These are phyloP conservation scores for Casuarius casuarius DNA, from an alignment of 2,113 vertebrate genomes.

Conservation along the genomic window DNA sequence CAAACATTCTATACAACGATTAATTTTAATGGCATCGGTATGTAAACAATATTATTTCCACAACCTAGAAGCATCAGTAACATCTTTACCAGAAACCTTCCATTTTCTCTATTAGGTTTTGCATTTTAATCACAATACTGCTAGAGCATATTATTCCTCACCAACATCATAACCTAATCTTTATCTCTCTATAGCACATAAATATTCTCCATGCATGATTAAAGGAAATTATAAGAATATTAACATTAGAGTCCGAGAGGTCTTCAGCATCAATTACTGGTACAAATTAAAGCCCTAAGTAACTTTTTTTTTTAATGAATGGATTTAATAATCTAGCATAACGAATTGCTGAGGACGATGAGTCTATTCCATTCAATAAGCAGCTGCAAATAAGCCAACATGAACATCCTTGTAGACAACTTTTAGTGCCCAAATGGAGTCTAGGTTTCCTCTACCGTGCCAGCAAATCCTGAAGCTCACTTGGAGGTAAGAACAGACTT, in stretches of 20 bases:
- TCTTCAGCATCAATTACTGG: background rate
- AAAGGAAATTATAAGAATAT: background rate
- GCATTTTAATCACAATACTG: background rate
- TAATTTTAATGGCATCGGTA: background rate
- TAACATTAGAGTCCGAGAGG: constrained; percentile 12
- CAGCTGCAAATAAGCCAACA: background rate
- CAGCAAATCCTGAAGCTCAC: background rate
- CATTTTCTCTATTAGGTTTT: background rate
- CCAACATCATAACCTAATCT: background rate
- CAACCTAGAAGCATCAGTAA: background rate
- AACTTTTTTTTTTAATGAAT: background rate
- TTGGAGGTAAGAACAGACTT: background rate
- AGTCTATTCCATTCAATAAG: background rate
- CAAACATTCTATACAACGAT: background rate
- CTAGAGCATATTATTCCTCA: background rate
- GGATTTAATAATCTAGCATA: background rate
- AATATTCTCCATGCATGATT: background rate
- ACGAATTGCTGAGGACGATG: background rate
- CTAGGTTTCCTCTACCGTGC: background rate
- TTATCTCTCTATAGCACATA: background rate
- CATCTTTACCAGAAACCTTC: background rate
- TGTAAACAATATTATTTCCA: background rate
- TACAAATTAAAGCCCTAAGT: background rate
- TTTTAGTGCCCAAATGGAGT: background rate
- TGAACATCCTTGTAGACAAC: background rate